Evolutionary conservation across 2,888 invertebrate genomes (phyloP).

Genomic region (Diadromus collaris): DNA sequence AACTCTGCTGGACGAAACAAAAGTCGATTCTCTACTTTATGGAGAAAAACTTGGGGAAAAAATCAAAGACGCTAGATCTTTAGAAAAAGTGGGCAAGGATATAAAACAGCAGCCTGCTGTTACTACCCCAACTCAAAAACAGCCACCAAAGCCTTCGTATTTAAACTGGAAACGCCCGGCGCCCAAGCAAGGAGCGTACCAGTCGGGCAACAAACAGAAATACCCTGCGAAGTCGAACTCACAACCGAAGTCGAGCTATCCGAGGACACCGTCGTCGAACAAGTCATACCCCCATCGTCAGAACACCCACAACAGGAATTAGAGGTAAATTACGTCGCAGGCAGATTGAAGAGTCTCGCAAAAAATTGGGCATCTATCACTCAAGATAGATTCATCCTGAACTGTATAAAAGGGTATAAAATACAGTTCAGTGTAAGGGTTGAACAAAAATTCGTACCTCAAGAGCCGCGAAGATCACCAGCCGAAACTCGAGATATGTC

Average conservation of each 20-base stretch:
- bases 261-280: not conserved
- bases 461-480: not conserved
- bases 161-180: slow-evolving; percentile 25
- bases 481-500: not conserved
- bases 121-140: too few species aligned
- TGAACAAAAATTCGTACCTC: not conserved
- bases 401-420: slow-evolving; percentile 30
- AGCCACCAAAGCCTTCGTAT: too few species aligned
- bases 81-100: slow-evolving; percentile 30
- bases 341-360: not conserved
- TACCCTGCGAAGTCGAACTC: too few species aligned
- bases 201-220: slow-evolving; percentile 22
- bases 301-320: not conserved
- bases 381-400: not conserved
- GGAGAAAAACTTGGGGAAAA: slow-evolving; percentile 21
- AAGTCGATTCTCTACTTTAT: slow-evolving; percentile 12
- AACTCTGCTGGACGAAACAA: slow-evolving; percentile 36
- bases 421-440: slow-evolving; percentile 13
- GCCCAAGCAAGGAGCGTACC: slow-evolving; percentile 2
- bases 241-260: not conserved
- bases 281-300: not conserved
- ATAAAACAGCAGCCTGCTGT: slow-evolving; percentile 24
- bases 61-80: slow-evolving; percentile 31
- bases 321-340: not conserved
- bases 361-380: not conserved